Evolutionary conservation across 2,888 invertebrate species (phyloP).

Genomic region (Poecilus cupreus): DNA sequence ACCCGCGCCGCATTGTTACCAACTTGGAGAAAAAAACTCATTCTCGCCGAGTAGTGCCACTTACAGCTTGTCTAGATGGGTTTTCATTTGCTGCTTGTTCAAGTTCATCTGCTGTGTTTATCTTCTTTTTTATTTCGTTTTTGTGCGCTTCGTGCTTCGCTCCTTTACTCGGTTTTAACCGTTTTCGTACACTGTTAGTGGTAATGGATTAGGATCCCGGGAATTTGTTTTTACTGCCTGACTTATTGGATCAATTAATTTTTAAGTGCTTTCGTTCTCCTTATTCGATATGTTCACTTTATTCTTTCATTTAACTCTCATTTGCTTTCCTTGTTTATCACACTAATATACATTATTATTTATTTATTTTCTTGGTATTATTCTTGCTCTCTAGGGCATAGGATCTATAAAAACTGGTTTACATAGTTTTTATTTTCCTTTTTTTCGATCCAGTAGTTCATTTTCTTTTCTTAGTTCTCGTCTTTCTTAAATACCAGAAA

Average conservation of each 20-base stretch:
- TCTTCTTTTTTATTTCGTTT: constrained; percentile 43
- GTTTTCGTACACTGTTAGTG: constrained; percentile 38
- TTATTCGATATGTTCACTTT: not conserved
- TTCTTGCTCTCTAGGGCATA: too few species aligned
- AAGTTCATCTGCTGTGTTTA: constrained; percentile 46
- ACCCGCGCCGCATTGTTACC: constrained; percentile 22
- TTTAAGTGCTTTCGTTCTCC: constrained; percentile 14
- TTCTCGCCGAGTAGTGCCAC: constrained; percentile 43
- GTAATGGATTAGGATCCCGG: constrained; percentile 31
- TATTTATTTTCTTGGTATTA: too few species aligned
- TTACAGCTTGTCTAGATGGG: constrained; percentile 38
- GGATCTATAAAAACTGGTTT: too few species aligned
- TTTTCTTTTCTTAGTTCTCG: too few species aligned
- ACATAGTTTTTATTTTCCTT: too few species aligned
- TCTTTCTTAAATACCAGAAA: too few species aligned
- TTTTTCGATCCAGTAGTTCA: too few species aligned
- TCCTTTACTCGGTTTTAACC: constrained; percentile 25
- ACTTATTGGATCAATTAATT: constrained; percentile 35
- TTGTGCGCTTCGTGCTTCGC: constrained; percentile 3
- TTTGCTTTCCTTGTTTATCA: too few species aligned
- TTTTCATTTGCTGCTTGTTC: constrained; percentile 54
- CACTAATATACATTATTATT: too few species aligned
- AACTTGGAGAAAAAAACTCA: constrained; percentile 41
- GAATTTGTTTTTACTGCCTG: constrained; percentile 27
- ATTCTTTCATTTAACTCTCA: not conserved